Conservation (phyloP, 2,888 invertebrate species). For the Sicus ferrugineus region DNA sequence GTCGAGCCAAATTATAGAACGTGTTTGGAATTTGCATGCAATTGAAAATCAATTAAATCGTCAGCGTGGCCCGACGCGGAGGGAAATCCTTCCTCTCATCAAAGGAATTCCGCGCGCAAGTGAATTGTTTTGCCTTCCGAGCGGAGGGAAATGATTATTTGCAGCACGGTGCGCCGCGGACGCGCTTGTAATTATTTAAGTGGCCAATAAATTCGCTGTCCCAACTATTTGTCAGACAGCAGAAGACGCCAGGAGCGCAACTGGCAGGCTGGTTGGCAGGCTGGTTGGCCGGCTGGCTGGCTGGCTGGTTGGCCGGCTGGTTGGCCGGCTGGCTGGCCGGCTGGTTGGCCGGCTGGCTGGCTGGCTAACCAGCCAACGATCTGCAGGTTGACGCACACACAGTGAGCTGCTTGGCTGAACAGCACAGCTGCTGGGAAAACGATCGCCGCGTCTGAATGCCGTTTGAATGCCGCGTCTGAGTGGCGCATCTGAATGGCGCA, state of each 20-base stretch:
- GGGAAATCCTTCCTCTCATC: conserved; percentile 1
- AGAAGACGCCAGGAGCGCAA: conserved; percentile 37
- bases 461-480: too few species aligned
- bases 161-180: conserved; percentile 3
- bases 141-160: too few species aligned
- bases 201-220: conserved; percentile 65
- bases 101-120: conserved; percentile 27
- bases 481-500: too few species aligned
- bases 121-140: too few species aligned
- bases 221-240: conserved; percentile 62
- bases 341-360: too few species aligned
- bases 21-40: conserved; percentile 47
- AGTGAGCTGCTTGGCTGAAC: background rate
- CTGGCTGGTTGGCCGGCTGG: too few species aligned
- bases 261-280: background rate
- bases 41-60: conserved; percentile 47
- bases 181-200: conserved; percentile 58
- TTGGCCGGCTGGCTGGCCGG: too few species aligned
- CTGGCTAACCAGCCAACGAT: background rate
- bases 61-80: background rate
- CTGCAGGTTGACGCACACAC: background rate
- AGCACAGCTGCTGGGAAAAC: conserved; percentile 9
- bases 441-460: conserved; percentile 5
- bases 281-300: too few species aligned
- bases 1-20: background rate